Conservation (phyloP, 2,113 vertebrate genomes). For the Dendropsophus ebraccatus region DNA sequence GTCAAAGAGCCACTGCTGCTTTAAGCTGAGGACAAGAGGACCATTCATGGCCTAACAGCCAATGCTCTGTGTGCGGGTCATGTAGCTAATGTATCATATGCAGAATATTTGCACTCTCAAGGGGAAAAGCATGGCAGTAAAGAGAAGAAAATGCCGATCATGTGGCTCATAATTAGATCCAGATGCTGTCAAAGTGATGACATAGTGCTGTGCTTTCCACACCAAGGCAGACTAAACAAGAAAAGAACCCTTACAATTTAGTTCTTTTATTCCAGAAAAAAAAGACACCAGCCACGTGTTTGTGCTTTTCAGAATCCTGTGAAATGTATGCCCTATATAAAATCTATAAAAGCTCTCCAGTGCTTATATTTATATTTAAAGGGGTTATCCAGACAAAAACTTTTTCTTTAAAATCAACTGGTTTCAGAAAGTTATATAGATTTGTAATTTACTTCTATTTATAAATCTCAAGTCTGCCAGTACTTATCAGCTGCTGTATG, state of each 20-base stretch:
- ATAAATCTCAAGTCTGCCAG: no score
- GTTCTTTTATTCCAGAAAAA: not conserved
- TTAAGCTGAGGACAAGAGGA: constrained; percentile 69
- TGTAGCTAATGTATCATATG: constrained; percentile 68
- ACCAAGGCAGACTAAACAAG: constrained; percentile 69
- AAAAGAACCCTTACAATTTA: not conserved
- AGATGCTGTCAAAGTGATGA: constrained; percentile 66
- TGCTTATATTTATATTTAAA: not conserved
- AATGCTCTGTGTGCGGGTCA: constrained; percentile 69
- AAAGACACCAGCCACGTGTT: constrained; percentile 28
- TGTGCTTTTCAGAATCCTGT: not conserved
- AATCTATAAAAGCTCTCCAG: not conserved
- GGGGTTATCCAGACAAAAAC: no score
- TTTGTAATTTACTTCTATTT: no score
- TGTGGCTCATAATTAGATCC: constrained; percentile 76
- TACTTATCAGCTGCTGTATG: no score
- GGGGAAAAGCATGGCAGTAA: constrained; percentile 59
- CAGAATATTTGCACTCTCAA: constrained; percentile 69
- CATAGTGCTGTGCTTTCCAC: constrained; percentile 63
- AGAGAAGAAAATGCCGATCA: constrained; percentile 66
- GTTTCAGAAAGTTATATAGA: no score
- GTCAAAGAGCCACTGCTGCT: constrained; percentile 66
- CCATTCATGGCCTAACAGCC: constrained; percentile 74
- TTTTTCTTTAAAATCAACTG: no score
- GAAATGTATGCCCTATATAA: not conserved